Evolutionary conservation across 2,113 vertebrate genomes (phyloP).

Genomic region (Marcusenius ussheri): DNA sequence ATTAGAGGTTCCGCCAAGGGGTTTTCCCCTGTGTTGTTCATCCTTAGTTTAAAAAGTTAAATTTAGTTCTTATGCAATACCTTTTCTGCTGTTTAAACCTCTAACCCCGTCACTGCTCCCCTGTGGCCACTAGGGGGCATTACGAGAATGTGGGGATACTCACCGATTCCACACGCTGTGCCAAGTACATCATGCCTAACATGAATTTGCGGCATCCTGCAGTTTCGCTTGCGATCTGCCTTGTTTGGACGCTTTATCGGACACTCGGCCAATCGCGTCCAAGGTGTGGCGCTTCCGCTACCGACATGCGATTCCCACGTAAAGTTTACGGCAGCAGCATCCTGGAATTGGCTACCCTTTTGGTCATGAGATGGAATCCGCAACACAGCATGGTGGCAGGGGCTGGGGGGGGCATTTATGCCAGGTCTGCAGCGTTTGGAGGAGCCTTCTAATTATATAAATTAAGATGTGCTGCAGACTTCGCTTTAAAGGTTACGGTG

Average conservation of each 20-base stretch:
- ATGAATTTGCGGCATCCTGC: background rate
- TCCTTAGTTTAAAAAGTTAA: background rate
- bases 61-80: background rate
- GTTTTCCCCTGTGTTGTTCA: conserved; percentile 17
- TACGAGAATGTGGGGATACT: background rate
- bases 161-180: background rate
- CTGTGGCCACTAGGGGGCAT: conserved; percentile 34
- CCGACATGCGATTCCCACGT: background rate
- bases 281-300: background rate
- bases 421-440: background rate
- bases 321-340: background rate
- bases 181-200: background rate
- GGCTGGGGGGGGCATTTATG: background rate
- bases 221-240: background rate
- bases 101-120: background rate
- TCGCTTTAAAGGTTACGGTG: background rate
- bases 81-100: background rate
- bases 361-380: background rate
- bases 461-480: background rate
- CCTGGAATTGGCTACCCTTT: background rate
- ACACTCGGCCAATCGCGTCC: background rate
- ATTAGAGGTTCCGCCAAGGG: background rate
- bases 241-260: background rate
- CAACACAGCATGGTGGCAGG: background rate
- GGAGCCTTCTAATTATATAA: background rate